These are phyloP conservation scores for Pterocles burchelli DNA, from an alignment of 2,113 vertebrate species.

Conservation along the genomic window DNA sequence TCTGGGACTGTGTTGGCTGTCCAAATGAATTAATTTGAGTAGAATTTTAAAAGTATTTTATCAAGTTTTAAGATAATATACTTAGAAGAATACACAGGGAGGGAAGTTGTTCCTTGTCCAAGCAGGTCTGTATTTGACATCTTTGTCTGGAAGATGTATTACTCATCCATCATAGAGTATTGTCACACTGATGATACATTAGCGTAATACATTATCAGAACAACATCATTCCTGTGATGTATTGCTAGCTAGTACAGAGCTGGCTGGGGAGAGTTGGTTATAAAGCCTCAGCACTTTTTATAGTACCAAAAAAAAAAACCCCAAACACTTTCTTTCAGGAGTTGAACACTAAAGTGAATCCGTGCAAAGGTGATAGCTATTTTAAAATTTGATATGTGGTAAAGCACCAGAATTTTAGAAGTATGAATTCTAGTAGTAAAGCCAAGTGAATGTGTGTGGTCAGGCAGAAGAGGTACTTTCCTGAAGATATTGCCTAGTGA, in stretches of 20 bases:
- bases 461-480: not conserved
- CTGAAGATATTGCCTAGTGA: not conserved
- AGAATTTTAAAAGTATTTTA: slow-evolving; percentile 17
- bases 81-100: not conserved
- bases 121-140: slow-evolving; percentile 47
- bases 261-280: slow-evolving; percentile 38
- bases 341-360: not conserved
- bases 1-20: slow-evolving; percentile 16
- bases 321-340: not conserved
- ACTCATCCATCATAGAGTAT: slow-evolving; percentile 67
- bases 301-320: not conserved
- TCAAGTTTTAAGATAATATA: slow-evolving; percentile 39
- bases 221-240: slow-evolving; percentile 53
- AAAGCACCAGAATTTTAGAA: not conserved
- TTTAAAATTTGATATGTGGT: not conserved
- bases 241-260: slow-evolving; percentile 45
- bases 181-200: slow-evolving; percentile 67
- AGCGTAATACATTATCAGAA: slow-evolving; percentile 74
- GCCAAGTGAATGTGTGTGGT: not conserved
- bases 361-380: not conserved
- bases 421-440: not conserved
- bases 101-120: slow-evolving; percentile 2
- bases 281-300: slow-evolving; percentile 56
- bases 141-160: slow-evolving; percentile 71
- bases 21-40: slow-evolving; percentile 31